Conservation (phyloP, 2,888 invertebrate species). For the Macrosoma leucophasiata region DNA sequence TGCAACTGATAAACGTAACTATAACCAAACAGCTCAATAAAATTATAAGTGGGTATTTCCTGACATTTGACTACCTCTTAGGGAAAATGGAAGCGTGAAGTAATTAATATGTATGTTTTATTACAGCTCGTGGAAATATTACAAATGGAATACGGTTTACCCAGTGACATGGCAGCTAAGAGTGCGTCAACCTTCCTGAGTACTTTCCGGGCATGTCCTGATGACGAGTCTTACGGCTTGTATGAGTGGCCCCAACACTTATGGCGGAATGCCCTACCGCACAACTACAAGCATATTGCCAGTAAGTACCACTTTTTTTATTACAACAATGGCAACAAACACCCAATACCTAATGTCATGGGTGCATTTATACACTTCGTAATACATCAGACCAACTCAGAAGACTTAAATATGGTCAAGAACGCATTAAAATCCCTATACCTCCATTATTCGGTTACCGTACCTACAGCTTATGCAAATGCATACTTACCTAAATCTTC, state of each 20-base stretch:
- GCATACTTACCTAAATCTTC: no score
- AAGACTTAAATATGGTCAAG: no score
- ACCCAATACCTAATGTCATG: no score
- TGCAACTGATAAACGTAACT: no score
- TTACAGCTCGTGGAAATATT: constrained; percentile 64
- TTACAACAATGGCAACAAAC: no score
- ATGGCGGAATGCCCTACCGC: constrained; percentile 86
- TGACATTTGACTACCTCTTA: neutral
- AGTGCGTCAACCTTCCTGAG: constrained; percentile 82
- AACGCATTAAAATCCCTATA: no score
- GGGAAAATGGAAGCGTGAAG: neutral
- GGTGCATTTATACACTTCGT: no score
- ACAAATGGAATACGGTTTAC: constrained; percentile 80
- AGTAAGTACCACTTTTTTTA: constrained; percentile 64
- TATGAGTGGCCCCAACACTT: constrained; percentile 86
- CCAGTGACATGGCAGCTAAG: constrained; percentile 77
- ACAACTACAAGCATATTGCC: constrained; percentile 81
- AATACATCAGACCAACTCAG: no score
- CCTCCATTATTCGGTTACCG: no score
- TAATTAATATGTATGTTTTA: neutral
- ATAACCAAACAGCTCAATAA: no score
- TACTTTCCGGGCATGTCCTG: constrained; percentile 87
- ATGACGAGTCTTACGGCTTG: constrained; percentile 82
- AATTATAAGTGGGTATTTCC: no score
- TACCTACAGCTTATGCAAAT: no score